phyloP scores from a whole-genome alignment of 1,140 invertebrate species.

The Caenorhabditis brenneri region DNA sequence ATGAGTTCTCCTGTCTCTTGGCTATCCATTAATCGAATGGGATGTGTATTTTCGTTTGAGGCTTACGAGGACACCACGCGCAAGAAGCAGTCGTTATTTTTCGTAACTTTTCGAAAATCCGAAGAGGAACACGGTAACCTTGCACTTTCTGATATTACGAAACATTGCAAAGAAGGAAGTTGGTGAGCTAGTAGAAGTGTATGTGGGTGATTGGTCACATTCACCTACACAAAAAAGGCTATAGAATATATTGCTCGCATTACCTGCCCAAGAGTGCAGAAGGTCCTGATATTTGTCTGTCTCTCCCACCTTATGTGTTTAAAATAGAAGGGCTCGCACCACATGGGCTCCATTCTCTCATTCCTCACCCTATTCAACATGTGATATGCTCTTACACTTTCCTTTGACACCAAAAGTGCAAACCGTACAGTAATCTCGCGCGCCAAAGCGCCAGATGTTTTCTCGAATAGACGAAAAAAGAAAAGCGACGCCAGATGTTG shows the following conservation, averaged over 20 bases:
- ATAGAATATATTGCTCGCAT: neutral
- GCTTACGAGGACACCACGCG: neutral
- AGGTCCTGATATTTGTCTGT: conserved; percentile 2
- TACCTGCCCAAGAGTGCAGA: neutral
- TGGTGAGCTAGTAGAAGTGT: neutral
- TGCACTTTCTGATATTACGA: conserved; percentile 11
- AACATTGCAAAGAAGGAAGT: neutral
- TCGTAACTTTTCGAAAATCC: conserved; percentile 28
- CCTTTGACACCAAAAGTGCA: neutral
- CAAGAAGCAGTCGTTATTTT: neutral
- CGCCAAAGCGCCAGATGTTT: neutral
- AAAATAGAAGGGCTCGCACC: no score
- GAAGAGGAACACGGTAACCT: neutral
- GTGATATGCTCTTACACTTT: neutral
- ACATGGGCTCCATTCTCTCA: neutral
- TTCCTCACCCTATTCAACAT: neutral
- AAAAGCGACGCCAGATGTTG: conserved; percentile 22
- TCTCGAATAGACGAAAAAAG: neutral
- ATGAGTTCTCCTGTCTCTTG: neutral
- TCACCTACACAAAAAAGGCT: conserved; percentile 14
- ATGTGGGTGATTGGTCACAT: neutral
- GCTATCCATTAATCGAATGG: conserved; percentile 18
- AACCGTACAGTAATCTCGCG: neutral
- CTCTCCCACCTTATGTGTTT: neutral
- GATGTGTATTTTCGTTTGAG: neutral